These are phyloP conservation scores for Tenodera sinensis DNA, from an alignment of 2,888 invertebrate genomes.

Conservation along the genomic window DNA sequence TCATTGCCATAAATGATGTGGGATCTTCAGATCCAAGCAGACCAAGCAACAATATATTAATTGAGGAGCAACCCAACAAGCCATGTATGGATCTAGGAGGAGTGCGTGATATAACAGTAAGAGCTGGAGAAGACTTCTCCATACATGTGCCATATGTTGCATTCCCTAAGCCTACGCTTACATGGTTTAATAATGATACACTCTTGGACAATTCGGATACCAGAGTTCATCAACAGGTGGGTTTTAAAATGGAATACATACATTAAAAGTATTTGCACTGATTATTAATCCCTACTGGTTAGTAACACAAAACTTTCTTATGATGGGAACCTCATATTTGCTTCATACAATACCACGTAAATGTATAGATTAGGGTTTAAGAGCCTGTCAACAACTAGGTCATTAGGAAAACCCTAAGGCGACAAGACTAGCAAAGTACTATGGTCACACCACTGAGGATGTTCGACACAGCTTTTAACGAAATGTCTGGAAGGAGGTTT, in stretches of 20 bases:
- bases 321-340: too few relatives aligned
- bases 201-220: conserved; percentile 72
- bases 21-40: conserved; percentile 81
- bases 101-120: conserved; percentile 91
- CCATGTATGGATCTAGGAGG: conserved; percentile 93
- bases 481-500: too few relatives aligned
- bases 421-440: too few relatives aligned
- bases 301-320: too few relatives aligned
- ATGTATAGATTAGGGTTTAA: too few relatives aligned
- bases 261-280: not conserved
- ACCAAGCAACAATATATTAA: conserved; percentile 71
- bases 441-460: too few relatives aligned
- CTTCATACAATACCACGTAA: too few relatives aligned
- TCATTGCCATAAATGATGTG: conserved; percentile 89
- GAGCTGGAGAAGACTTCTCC: conserved; percentile 96
- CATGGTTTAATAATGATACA: conserved; percentile 87
- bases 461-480: too few relatives aligned
- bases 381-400: too few relatives aligned
- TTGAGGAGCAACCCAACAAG: conserved; percentile 92
- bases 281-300: too few relatives aligned
- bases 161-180: conserved; percentile 92
- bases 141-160: conserved; percentile 95
- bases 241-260: not conserved
- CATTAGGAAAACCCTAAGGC: too few relatives aligned
- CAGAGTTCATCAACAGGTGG: conserved; percentile 67